Base-by-base conservation (phyloP, 2,888 invertebrate genomes). In the Conus canariensis region DNA sequence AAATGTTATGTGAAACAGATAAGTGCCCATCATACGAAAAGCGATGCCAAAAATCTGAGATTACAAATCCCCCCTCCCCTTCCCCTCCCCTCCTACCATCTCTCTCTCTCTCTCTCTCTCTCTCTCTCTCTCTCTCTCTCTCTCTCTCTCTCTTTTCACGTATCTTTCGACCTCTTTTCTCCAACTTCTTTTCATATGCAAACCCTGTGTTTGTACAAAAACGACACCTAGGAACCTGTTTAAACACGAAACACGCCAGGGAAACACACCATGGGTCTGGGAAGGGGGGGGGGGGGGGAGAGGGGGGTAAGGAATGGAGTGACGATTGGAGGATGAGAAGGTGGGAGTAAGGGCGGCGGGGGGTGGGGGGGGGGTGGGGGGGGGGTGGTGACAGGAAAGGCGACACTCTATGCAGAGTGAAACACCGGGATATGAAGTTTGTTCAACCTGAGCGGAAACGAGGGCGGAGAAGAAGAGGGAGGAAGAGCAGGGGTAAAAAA, bases 31-130 rank as follows among this genome's bases (percentile, higher is more conserved):
- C 45, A 45, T 45, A 45, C 45, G 45, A 45, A 45, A 64, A 64
- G 16, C 10, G 16, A 16, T 16, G 19, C 22, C 67, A 10, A 64
- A 64, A 64, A 64, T 67, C 67, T 16, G 16, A 16, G 45, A 45
- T 45, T 45, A 45, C 45, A 45, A 45, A 45, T 45, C 45, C 45
- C n/a, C 74, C n/a, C 74, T 74, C n/a, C 4, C 74, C 9, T n/a
- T 74, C 74, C 10, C 74, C 8, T n/a, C n/a, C 74, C 10, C n/a
- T 1, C 74, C 25, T n/a, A n/a, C 74, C n/a, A 22, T 74, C 74
- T 74, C 74, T 74, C 74, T 74, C 25, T 74, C n/a, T 74, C 74
- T 74, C n/a, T n/a, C n/a, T n/a, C n/a, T n/a, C n/a, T 74, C 74
- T 74, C 74, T 74, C 74, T 74, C 74, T 74, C 74, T 74, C 74